Conservation (phyloP, 2,113 vertebrate genomes). For the Pristiophorus japonicus region DNA sequence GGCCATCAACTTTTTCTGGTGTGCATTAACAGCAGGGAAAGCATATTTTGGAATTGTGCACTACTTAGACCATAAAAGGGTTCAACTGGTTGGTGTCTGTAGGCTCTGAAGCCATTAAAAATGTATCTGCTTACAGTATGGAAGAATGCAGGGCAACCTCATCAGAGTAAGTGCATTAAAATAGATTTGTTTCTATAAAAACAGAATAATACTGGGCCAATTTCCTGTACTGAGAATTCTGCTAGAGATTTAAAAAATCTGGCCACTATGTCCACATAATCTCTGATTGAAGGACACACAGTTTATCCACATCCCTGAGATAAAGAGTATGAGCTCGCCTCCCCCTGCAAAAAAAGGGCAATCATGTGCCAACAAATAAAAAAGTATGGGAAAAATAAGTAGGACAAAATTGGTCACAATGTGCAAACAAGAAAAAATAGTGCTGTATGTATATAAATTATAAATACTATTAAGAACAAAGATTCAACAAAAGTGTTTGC, state of each 20-base stretch:
- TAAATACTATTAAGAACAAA: background rate
- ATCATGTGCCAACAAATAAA: background rate
- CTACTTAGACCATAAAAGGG: background rate
- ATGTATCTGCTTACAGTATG: background rate
- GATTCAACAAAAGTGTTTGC: background rate
- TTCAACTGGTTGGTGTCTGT: background rate
- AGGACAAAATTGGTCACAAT: background rate
- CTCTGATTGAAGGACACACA: background rate
- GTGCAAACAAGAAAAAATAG: background rate
- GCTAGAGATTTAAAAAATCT: background rate
- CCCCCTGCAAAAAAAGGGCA: background rate
- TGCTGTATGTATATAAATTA: background rate
- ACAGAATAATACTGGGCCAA: background rate
- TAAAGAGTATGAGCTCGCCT: background rate
- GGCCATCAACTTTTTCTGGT: background rate
- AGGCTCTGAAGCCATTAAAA: background rate
- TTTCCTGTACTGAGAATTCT: background rate
- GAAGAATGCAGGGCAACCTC: background rate
- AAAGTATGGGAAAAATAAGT: background rate
- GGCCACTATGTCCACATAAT: background rate
- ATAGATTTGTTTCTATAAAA: background rate
- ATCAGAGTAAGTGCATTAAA: background rate
- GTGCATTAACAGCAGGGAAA: background rate
- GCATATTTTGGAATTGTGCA: background rate
- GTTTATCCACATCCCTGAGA: background rate